phyloP scores from a whole-genome alignment of 2,113 vertebrate genomes.

The Athene cunicularia region DNA sequence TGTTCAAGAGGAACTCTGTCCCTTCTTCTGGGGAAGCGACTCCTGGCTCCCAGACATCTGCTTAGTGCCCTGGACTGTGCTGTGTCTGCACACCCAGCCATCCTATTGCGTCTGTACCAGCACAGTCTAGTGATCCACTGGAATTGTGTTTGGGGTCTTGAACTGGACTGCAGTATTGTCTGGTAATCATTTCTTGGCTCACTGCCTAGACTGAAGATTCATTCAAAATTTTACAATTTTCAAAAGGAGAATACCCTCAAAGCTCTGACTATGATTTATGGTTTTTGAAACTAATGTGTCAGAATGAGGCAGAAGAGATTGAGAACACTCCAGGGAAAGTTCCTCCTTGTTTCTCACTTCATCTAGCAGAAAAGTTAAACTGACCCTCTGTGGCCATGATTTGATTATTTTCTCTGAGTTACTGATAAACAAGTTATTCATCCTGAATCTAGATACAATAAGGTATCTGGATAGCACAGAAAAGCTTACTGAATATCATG shows the following conservation, averaged over 20 bases:
- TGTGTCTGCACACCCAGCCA: accelerated
- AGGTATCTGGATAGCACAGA: neutral
- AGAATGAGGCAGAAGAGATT: neutral
- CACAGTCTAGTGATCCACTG: neutral
- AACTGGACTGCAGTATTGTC: neutral
- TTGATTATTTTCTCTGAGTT: neutral
- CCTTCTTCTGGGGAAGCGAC: accelerated
- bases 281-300: neutral
- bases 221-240: neutral
- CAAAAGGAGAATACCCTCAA: neutral
- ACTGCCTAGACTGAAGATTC: neutral
- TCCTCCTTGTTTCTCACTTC: neutral
- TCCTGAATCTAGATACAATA: neutral
- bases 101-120: accelerated
- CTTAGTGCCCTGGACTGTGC: neutral
- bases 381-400: neutral
- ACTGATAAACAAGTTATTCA: neutral
- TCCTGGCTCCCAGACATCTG: neutral
- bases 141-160: neutral
- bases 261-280: neutral
- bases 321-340: neutral
- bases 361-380: neutral
- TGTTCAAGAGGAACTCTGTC: accelerated
- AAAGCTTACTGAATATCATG: neutral
- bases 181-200: neutral